Percentiles rank a stretch among this genome's conserved stretches.
Conservation (phyloP, 2,888 invertebrate species). For the Oligia strigilis region DNA sequence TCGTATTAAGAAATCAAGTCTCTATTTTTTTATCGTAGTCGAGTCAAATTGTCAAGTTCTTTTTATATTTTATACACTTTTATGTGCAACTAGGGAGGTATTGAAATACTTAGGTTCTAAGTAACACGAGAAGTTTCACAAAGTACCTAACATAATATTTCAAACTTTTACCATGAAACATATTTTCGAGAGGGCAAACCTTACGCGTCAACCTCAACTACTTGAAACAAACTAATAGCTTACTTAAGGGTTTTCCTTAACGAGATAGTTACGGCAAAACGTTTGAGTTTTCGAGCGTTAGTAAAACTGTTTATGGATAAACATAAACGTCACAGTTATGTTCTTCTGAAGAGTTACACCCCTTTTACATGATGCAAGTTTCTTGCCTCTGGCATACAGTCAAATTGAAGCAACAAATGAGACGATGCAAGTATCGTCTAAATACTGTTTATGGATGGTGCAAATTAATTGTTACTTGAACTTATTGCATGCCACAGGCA, state of each 20-base stretch:
- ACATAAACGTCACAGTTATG: neutral
- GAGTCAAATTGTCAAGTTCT: neutral
- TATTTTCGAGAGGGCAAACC: constrained; percentile 26
- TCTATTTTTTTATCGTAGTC: neutral
- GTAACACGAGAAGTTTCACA: neutral
- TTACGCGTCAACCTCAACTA: constrained; percentile 55
- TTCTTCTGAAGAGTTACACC: neutral
- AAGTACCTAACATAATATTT: constrained; percentile 23
- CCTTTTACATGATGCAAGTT: neutral
- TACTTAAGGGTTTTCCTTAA: constrained; percentile 38
- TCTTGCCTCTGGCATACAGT: neutral
- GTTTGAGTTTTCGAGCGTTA: constrained; percentile 30
- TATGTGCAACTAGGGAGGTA: neutral
- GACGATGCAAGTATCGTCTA: neutral
- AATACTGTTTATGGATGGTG: neutral
- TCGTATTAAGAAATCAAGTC: neutral
- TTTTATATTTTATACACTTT: too few relatives aligned
- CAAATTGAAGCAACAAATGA: neutral
- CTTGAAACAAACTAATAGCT: constrained; percentile 49
- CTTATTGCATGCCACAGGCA: neutral
- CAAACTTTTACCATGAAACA: constrained; percentile 45
- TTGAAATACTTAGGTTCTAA: constrained; percentile 4
- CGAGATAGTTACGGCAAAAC: constrained; percentile 31
- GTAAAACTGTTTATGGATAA: constrained; percentile 27
- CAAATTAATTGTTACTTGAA: neutral